Conservation (phyloP, 1,140 invertebrate genomes). For the Hyles euphorbiae region DNA sequence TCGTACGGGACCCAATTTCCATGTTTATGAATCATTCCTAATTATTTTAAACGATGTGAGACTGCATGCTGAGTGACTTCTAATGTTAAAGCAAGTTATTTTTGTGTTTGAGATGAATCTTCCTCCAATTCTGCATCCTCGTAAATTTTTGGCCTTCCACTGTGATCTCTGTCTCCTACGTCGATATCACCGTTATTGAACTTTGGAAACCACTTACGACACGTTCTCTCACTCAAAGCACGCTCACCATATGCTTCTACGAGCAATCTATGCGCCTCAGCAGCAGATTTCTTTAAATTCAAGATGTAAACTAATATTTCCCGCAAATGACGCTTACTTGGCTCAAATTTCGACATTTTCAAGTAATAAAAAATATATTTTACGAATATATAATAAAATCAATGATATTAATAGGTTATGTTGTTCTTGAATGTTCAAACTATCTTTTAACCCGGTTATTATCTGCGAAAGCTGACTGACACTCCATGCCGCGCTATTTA, state of each 20-base stretch:
- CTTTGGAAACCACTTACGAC: conserved; percentile 12
- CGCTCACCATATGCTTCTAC: conserved; percentile 13
- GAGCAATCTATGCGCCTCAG: conserved; percentile 10
- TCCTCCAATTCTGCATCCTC: conserved; percentile 2
- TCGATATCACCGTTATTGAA: conserved; percentile 20
- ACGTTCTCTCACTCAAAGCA: conserved; percentile 15
- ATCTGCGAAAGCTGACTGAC: no score
- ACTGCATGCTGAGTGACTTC: neutral
- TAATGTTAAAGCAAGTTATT: conserved; percentile 6
- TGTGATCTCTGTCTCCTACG: conserved; percentile 16
- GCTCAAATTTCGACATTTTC: conserved; percentile 10
- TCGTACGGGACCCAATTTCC: neutral
- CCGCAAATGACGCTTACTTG: conserved; percentile 10
- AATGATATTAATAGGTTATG: neutral
- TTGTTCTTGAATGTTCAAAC: no score
- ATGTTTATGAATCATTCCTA: conserved; percentile 5
- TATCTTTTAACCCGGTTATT: no score
- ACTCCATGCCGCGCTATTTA: no score
- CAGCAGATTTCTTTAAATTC: conserved; percentile 16
- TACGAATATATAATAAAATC: conserved; percentile 8
- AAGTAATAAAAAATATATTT: no score
- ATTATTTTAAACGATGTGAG: conserved; percentile 6
- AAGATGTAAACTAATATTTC: conserved; percentile 6
- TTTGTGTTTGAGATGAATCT: neutral
- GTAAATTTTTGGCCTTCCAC: conserved; percentile 12